Percentiles rank a stretch among this genome's conserved stretches.
Evolutionary conservation across 2,888 invertebrate genomes (phyloP).

Genomic region (Drosophila engyochracea): DNA sequence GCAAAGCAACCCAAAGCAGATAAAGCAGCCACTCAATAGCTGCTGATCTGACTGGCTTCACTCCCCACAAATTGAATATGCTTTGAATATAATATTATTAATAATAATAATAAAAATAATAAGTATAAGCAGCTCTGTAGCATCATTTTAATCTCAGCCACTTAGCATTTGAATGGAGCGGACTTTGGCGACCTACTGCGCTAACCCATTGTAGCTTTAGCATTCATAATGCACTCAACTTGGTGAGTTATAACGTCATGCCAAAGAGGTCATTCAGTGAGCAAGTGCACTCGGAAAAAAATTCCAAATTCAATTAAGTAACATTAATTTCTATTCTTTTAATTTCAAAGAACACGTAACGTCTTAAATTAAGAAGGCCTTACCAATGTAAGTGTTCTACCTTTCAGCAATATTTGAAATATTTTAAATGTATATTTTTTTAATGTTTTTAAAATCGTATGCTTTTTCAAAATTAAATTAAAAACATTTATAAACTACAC

Average conservation of each 20-base stretch:
- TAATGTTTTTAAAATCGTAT: neutral
- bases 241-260: neutral
- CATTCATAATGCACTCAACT: slow-evolving; percentile 4
- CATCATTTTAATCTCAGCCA: slow-evolving; percentile 17
- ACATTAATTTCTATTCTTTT: neutral
- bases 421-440: neutral
- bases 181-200: slow-evolving; percentile 16
- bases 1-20: slow-evolving; percentile 39
- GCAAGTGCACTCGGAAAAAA: neutral
- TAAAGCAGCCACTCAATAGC: slow-evolving; percentile 58
- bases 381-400: neutral
- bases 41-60: slow-evolving; percentile 16
- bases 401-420: neutral
- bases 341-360: neutral
- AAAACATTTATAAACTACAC: neutral
- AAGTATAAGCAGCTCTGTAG: slow-evolving; percentile 8
- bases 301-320: neutral
- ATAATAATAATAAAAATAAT: neutral
- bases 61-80: slow-evolving; percentile 14
- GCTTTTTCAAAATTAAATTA: neutral
- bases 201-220: slow-evolving; percentile 1
- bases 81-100: slow-evolving; percentile 11
- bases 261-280: slow-evolving; percentile 41
- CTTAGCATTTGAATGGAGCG: slow-evolving; percentile 15
- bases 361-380: neutral